A percentile compares a stretch with the other conserved stretches of the same genome.
These are phyloP conservation scores for Oenanthe melanoleuca DNA, from an alignment of 2,113 vertebrate genomes.

Conservation along the genomic window DNA sequence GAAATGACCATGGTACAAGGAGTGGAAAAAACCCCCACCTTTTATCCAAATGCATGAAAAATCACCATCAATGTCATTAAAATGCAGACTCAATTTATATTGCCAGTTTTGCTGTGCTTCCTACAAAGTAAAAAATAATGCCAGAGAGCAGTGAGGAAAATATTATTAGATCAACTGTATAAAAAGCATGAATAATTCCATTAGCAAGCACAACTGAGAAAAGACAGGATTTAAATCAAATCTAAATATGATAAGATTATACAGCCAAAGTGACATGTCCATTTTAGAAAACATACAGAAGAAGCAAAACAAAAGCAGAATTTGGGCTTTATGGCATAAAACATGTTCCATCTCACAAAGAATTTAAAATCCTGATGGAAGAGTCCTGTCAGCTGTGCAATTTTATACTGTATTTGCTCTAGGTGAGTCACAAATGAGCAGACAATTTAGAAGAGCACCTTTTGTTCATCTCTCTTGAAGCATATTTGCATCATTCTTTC, in stretches of 20 bases:
- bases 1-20: not conserved
- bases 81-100: conserved; percentile 22
- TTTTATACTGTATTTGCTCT: not conserved
- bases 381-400: not conserved
- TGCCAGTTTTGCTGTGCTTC: conserved; percentile 22
- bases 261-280: conserved; percentile 28
- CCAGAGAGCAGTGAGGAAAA: conserved; percentile 23
- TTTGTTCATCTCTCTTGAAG: not conserved
- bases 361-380: conserved; percentile 2
- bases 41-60: not conserved
- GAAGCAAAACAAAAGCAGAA: not conserved
- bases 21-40: accelerated
- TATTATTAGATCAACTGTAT: conserved; percentile 60
- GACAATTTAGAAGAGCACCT: not conserved
- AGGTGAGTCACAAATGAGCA: not conserved
- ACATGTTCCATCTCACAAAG: not conserved
- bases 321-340: not conserved
- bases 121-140: conserved; percentile 41
- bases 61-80: conserved; percentile 26
- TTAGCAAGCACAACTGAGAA: conserved; percentile 59
- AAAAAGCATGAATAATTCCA: conserved; percentile 60
- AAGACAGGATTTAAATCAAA: conserved; percentile 57
- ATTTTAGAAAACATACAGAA: conserved; percentile 17
- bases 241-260: conserved; percentile 54
- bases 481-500: not conserved